Conservation (phyloP, 2,113 vertebrate species). For the Prunella fulvescens region DNA sequence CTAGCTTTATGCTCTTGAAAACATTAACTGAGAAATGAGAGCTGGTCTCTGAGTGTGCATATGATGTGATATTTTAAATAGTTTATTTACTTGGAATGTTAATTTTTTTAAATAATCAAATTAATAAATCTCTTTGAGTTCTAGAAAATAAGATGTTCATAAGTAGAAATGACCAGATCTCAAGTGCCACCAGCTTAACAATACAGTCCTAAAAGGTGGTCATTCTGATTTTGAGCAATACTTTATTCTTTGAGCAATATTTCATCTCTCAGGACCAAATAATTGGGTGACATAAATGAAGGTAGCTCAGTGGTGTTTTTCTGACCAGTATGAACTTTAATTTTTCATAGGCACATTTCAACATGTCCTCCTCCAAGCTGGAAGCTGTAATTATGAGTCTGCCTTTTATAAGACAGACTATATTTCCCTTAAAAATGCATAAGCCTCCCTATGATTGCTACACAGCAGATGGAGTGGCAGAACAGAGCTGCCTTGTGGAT, state of each 20-base stretch:
- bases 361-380: not conserved
- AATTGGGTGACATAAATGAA: not conserved
- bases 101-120: not conserved
- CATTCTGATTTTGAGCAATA: not conserved
- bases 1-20: not conserved
- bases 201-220: not conserved
- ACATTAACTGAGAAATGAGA: not conserved
- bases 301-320: not conserved
- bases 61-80: not conserved
- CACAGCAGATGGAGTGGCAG: slow-evolving; percentile 29
- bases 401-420: not conserved
- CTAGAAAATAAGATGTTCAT: not conserved
- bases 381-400: slow-evolving; percentile 3
- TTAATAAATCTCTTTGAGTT: not conserved
- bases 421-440: slow-evolving; percentile 32
- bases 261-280: not conserved
- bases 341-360: slow-evolving; percentile 7
- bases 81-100: not conserved
- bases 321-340: not conserved
- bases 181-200: not conserved
- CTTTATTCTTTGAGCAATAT: not conserved
- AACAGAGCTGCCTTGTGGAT: slow-evolving; percentile 23
- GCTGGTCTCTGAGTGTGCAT: not conserved
- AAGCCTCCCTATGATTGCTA: not conserved
- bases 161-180: not conserved